Evolutionary conservation across 2,888 invertebrate species (phyloP), one percentile per base, ranked within the genome.

Genomic region (Lasioglossum oenotherae): DNA sequence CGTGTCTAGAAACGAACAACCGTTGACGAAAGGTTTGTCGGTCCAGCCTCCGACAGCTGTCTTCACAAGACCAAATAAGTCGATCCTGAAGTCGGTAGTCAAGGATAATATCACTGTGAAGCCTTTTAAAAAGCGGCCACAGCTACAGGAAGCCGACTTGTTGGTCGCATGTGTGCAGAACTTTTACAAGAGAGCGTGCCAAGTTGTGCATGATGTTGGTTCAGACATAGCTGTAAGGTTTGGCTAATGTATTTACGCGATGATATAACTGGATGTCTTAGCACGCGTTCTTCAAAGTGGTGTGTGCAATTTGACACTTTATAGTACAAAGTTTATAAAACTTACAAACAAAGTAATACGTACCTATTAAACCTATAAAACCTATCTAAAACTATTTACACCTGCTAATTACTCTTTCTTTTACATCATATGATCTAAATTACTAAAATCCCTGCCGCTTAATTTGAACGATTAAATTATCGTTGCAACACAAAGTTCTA

Each of bases 11-110:
- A 4, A 4, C 19, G 41, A 31, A 0, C 78, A 78, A 3, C 49
- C 76, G n/a, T 60, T 86, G 19, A 81, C 86, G 10, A 86, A 78
- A 14, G 57, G 60, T 4, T 41, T 84, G 8, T n/a, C 81, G 19
- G 10, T 84, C 1, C 86, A 78, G 49, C 67, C 49, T 0, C 86
- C 84, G 12, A 71, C 69, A 6, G 16, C 41, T 8, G 46, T 44
- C 10, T 12, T 78, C 3, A 60, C 60, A 44, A 85, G 76, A 46
- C 69, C 75, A 19, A 82, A 57, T 14, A 78, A 80, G 27, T 8
- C 49, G 16, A 60, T n/a, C 8, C 27, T 80, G 27, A 75, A 78
- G 12, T 49, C 67, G 4, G n/a, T 53, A 23, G 27, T 35, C 41
- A 73, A 19, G 12, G n/a, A 4, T 41, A 31, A 64, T 19, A 31